Conservation (phyloP, 2,113 vertebrate species). For the Setophaga coronata region DNA sequence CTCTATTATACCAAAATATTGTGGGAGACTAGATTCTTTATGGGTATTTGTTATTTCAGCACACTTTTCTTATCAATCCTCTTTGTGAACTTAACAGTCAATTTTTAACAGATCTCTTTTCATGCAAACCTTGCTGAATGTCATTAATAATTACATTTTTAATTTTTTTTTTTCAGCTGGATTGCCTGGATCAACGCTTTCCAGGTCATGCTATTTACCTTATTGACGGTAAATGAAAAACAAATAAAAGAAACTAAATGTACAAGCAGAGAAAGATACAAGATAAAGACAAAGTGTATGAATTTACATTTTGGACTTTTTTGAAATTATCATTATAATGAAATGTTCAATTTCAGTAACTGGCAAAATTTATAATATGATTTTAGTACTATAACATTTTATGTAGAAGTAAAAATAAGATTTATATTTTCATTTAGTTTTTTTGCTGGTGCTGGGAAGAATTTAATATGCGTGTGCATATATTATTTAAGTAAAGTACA, state of each 20-base stretch:
- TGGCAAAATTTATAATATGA: not conserved
- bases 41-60: not conserved
- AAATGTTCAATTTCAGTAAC: not conserved
- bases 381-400: not conserved
- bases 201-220: not conserved
- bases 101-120: not conserved
- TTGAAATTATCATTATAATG: not conserved
- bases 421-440: not conserved
- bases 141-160: not conserved
- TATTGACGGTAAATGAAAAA: not conserved
- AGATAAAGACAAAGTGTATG: not conserved
- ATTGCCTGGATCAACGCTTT: not conserved
- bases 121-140: not conserved
- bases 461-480: not conserved
- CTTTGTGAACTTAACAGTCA: not conserved
- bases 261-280: not conserved
- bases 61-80: not conserved
- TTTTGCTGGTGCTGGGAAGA: not conserved
- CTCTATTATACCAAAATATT: not conserved
- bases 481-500: constrained; percentile 28
- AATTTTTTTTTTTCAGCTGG: not conserved
- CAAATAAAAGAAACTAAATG: not conserved
- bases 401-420: not conserved
- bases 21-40: not conserved
- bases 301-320: not conserved